These are phyloP conservation scores for Erpetoichthys calabaricus DNA, from an alignment of 2,797 vertebrate species.

Conservation along the genomic window DNA sequence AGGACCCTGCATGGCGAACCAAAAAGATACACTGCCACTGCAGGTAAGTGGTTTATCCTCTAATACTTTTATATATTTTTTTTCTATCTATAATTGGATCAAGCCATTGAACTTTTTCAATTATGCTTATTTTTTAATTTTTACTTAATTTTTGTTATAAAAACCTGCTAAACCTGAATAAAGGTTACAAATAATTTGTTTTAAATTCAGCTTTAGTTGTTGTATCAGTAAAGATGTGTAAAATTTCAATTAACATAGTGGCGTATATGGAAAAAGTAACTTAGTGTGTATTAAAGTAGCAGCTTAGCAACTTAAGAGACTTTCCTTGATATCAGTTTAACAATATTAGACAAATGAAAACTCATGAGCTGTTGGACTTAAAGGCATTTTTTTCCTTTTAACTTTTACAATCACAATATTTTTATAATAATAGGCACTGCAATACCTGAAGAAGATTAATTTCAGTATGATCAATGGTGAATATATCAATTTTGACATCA, in stretches of 20 bases:
- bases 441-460: slow-evolving; percentile 1
- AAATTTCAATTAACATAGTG: too few species aligned
- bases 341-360: too few species aligned
- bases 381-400: too few species aligned
- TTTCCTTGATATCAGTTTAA: too few species aligned
- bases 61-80: background rate
- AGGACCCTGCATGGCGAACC: slow-evolving; percentile 37
- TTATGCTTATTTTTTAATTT: background rate
- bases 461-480: slow-evolving; percentile 21
- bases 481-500: slow-evolving; percentile 48
- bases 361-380: too few species aligned
- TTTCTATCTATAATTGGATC: background rate
- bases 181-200: background rate
- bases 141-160: background rate
- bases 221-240: too few species aligned
- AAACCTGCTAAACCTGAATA: too few species aligned
- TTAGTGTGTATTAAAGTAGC: too few species aligned
- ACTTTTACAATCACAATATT: slow-evolving; percentile 6
- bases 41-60: slow-evolving; percentile 33
- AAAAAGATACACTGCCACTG: slow-evolving; percentile 41
- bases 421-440: slow-evolving; percentile 8
- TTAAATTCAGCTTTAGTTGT: too few species aligned
- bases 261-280: too few species aligned
- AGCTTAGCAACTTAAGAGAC: too few species aligned
- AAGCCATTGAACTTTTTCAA: background rate